Percentiles rank a stretch among this genome's conserved stretches.
These are phyloP conservation scores for Poeciliopsis turrubarensis DNA, from an alignment of 2,113 vertebrate species.

Conservation along the genomic window DNA sequence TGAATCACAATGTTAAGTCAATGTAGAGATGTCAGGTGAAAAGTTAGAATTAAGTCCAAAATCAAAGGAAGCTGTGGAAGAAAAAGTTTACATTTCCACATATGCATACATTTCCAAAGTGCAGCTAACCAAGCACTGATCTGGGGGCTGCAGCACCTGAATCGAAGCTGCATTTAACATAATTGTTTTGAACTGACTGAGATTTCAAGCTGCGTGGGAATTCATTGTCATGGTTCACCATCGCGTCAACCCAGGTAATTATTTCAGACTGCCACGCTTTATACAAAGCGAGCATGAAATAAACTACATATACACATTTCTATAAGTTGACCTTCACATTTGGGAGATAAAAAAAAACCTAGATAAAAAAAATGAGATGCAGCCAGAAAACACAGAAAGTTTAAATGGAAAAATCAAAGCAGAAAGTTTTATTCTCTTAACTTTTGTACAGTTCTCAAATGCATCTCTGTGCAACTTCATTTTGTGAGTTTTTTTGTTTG, in stretches of 20 bases:
- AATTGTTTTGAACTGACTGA: constrained; percentile 44
- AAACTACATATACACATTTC: constrained; percentile 30
- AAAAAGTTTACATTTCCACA: neutral
- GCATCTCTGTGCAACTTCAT: too few species aligned
- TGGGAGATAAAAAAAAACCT: neutral
- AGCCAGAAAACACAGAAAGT: constrained; percentile 6
- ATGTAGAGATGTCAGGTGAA: neutral
- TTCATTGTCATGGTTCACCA: constrained; percentile 25
- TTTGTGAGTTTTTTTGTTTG: too few species aligned
- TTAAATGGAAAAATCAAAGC: constrained; percentile 11
- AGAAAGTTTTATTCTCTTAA: constrained; percentile 15
- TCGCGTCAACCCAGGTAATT: constrained; percentile 49
- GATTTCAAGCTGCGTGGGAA: constrained; percentile 41
- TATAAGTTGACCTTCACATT: constrained; percentile 50
- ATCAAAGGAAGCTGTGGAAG: neutral
- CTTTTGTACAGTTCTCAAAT: too few species aligned
- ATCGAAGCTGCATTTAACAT: constrained; percentile 41
- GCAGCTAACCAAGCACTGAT: constrained; percentile 13
- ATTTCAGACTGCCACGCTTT: constrained; percentile 30
- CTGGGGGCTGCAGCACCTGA: constrained; percentile 32
- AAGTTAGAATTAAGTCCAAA: neutral
- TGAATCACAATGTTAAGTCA: neutral
- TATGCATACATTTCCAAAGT: constrained; percentile 23
- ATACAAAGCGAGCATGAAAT: constrained; percentile 28
- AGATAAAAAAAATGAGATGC: constrained; percentile 25